These are phyloP conservation scores for Ctenopoma kingsleyae DNA, from an alignment of 2,797 vertebrate species.

Conservation along the genomic window DNA sequence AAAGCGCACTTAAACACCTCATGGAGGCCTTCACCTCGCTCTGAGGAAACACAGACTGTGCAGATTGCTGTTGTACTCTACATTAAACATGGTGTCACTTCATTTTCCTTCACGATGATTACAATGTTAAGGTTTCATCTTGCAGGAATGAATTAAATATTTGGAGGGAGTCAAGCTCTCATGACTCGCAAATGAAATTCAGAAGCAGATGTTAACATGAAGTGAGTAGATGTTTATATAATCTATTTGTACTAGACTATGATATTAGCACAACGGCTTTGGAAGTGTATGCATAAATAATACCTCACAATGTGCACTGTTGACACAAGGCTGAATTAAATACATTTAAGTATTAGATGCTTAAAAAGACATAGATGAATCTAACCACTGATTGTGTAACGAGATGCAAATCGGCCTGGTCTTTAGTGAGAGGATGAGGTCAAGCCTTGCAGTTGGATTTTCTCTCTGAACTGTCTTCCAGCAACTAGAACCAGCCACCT, in stretches of 20 bases:
- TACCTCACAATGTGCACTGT: no score
- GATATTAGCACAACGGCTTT: neutral
- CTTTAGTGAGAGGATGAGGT: neutral
- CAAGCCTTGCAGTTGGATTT: neutral
- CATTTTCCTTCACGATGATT: neutral
- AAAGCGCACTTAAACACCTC: conserved; percentile 7
- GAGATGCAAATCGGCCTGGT: neutral
- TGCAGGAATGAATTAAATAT: no score
- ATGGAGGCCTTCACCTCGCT: neutral
- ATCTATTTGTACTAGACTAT: neutral
- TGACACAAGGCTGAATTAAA: neutral
- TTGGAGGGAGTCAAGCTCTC: no score
- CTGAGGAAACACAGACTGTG: conserved; percentile 23
- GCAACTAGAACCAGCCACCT: neutral
- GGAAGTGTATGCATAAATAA: neutral
- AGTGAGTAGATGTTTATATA: no score
- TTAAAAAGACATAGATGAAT: neutral
- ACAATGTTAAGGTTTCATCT: no score
- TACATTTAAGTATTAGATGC: neutral
- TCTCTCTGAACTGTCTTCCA: neutral
- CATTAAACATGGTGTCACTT: neutral
- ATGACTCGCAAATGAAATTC: neutral
- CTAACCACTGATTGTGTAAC: neutral
- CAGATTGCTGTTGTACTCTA: no score
- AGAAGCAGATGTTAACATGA: no score